Evolutionary conservation across 2,888 invertebrate genomes (phyloP), one percentile per base, ranked within the genome.

Genomic region (Drosophila flavopinicola): DNA sequence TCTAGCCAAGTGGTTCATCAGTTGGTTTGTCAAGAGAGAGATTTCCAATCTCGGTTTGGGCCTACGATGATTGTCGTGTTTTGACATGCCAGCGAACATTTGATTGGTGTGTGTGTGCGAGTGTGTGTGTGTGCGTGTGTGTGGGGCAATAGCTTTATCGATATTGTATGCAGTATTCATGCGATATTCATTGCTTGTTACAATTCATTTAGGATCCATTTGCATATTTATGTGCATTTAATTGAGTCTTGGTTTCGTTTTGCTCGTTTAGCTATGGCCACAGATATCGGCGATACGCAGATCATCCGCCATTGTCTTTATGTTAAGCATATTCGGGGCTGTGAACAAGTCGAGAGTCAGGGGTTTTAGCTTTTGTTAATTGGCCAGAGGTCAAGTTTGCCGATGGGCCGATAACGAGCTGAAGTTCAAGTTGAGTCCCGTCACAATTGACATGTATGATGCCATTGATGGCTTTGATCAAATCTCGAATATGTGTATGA

Each of bases 161-260:
- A 51, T 44, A 59, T 66, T 32, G 41, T 54, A 58, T 63, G 44
- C 42, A n/a, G n/a, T n/a, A 75, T 67, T 75, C 63, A 73, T 29
- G 2, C 29, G 42, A 17, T 64, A 72, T 71, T 76, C 79, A 78
- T 69, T 66, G 79, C 82, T 85, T 75, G 76, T 79, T 79, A 79
- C 79, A 87, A 82, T 85, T 85, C 87, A 87, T 87, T 83, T 83
- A 85, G 63, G 48, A 53, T 64, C 60, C 63, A 82, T 83, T 85
- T 83, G 69, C 78, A 83, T 83, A 82, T 83, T 87, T 85, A 83
- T 83, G 67, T 78, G 70, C 85, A 85, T 87, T 87, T 83, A 83
- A 83, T 83, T 85, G 83, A 58, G 75, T 59, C 30, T 71, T 68
- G 69, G 75, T 66, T 82, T 80, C 75, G 67, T 70, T 68, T 74